These are phyloP conservation scores for Latheticus oryzae DNA, from an alignment of 2,888 invertebrate genomes.

Conservation along the genomic window DNA sequence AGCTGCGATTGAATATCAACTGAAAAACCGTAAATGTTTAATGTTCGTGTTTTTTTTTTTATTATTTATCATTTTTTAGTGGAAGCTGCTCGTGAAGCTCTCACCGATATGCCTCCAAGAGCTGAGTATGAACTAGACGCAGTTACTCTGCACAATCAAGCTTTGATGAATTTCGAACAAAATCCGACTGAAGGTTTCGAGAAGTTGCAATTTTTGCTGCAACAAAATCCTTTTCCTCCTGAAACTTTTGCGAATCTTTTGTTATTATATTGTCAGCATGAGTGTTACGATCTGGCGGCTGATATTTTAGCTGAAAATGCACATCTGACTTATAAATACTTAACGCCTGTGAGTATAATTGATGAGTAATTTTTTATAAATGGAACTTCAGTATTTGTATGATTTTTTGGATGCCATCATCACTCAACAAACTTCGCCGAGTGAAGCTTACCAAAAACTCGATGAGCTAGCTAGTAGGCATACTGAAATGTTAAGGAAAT, in stretches of 20 bases:
- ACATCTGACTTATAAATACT: conserved; percentile 93
- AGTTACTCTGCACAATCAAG: conserved; percentile 97
- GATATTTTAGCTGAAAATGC: conserved; percentile 98
- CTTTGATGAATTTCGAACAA: conserved; percentile 84
- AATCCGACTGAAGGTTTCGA: conserved; percentile 95
- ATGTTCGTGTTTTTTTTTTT: too few species aligned
- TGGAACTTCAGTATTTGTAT: conserved; percentile 80
- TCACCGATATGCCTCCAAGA: conserved; percentile 91
- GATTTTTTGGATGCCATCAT: conserved; percentile 97
- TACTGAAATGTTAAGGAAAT: conserved; percentile 88
- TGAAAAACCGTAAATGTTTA: conserved; percentile 77
- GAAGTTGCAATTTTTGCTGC: conserved; percentile 91
- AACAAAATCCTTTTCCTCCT: conserved; percentile 96
- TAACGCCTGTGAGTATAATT: conserved; percentile 78
- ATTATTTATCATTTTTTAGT: conserved; percentile 63
- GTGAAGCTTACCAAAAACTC: conserved; percentile 95
- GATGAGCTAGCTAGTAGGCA: conserved; percentile 93
- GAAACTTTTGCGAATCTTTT: conserved; percentile 98
- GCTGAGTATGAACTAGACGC: conserved; percentile 98
- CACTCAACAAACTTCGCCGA: conserved; percentile 95
- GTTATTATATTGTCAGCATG: conserved; percentile 95
- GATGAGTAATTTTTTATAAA: not conserved
- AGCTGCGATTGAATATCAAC: conserved; percentile 97
- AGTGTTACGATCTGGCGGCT: conserved; percentile 97
- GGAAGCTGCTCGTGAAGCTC: conserved; percentile 87